These are phyloP conservation scores for Chrysolina oricalcia DNA, from an alignment of 2,888 invertebrate genomes.

Conservation along the genomic window DNA sequence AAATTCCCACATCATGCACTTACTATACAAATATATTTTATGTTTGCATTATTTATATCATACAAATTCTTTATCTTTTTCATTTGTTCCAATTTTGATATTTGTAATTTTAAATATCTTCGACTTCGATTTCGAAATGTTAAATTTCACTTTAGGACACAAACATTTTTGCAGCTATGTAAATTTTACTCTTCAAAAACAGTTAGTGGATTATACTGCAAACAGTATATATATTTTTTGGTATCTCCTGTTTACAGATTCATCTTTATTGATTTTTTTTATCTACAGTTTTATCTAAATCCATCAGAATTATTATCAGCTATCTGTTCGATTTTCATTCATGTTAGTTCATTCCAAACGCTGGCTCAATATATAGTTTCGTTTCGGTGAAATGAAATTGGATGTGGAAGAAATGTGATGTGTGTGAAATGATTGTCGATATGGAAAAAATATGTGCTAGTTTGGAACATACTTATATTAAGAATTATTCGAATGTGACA, in stretches of 20 bases:
- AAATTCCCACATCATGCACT: too few relatives aligned
- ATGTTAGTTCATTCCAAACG: not conserved
- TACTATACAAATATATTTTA: too few relatives aligned
- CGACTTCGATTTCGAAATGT: too few relatives aligned
- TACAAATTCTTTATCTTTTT: too few relatives aligned
- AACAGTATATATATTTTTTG: not conserved
- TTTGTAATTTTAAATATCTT: too few relatives aligned
- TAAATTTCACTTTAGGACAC: not conserved
- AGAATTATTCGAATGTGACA: too few relatives aligned
- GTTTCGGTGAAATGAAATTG: not conserved
- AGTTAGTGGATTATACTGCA: not conserved
- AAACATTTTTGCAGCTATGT: not conserved
- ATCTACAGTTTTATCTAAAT: conserved; percentile 18
- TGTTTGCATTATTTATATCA: too few relatives aligned
- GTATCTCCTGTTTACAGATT: not conserved
- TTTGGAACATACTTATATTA: too few relatives aligned
- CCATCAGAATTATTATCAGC: conserved; percentile 26
- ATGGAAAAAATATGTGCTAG: not conserved
- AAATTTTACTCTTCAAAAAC: too few relatives aligned
- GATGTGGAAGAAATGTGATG: not conserved
- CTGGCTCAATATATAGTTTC: not conserved
- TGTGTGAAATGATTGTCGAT: not conserved
- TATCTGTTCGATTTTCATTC: not conserved
- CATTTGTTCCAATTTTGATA: too few relatives aligned
- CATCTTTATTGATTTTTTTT: conserved; percentile 15